Conservation (phyloP, 2,113 vertebrate genomes). For the Aphyosemion australe region DNA sequence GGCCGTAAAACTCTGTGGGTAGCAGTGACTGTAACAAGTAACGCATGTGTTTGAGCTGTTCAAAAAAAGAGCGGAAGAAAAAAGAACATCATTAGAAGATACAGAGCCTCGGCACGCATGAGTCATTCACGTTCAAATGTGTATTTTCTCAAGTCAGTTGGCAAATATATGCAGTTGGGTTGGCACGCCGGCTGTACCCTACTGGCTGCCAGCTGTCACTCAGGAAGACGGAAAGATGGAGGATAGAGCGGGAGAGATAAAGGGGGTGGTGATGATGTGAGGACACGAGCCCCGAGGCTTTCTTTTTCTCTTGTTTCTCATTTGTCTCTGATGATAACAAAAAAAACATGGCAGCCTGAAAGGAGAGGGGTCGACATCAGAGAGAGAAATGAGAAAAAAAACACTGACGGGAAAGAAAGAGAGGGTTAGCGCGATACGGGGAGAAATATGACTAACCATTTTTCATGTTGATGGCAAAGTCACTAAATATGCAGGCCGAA, state of each 20-base stretch:
- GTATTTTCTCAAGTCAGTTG: constrained; percentile 69
- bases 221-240: constrained; percentile 68
- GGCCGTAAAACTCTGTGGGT: constrained; percentile 42
- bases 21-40: constrained; percentile 29
- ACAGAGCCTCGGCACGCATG: constrained; percentile 15
- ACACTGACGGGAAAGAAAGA: constrained; percentile 22
- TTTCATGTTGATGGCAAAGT: constrained; percentile 45
- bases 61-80: constrained; percentile 19
- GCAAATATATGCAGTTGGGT: constrained; percentile 66
- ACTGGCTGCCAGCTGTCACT: constrained; percentile 82
- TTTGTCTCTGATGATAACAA: constrained; percentile 65
- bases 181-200: constrained; percentile 79
- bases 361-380: constrained; percentile 45
- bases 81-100: constrained; percentile 26
- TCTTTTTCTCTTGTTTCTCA: constrained; percentile 59
- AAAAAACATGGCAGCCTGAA: constrained; percentile 66
- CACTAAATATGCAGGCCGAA: constrained; percentile 29
- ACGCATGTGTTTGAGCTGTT: constrained; percentile 23
- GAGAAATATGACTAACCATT: constrained; percentile 41
- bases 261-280: constrained; percentile 65
- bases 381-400: constrained; percentile 25
- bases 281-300: constrained; percentile 66
- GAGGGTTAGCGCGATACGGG: not conserved
- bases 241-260: constrained; percentile 42
- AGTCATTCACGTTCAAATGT: constrained; percentile 61